These are phyloP conservation scores for Plutomurus gul DNA, from an alignment of 1,140 invertebrate genomes.

Conservation along the genomic window DNA sequence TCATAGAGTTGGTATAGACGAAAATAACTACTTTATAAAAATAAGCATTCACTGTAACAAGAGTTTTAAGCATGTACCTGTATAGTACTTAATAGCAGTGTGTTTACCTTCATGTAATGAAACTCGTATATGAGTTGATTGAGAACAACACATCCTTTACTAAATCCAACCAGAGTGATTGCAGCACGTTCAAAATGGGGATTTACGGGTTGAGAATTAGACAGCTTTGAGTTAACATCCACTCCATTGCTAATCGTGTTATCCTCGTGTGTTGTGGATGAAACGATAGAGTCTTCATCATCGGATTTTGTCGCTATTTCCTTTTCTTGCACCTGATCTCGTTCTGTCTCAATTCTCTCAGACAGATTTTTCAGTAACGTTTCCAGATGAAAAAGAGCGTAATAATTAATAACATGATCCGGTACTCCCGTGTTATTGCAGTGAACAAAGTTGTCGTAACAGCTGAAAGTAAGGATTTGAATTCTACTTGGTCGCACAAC, in stretches of 20 bases:
- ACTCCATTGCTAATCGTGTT: slow-evolving; percentile 24
- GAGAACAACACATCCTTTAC: slow-evolving; percentile 88
- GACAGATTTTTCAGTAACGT: slow-evolving; percentile 61
- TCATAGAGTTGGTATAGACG: too few relatives aligned
- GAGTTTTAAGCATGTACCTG: too few relatives aligned
- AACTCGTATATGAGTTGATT: slow-evolving; percentile 88
- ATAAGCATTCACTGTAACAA: too few relatives aligned
- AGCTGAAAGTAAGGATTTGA: slow-evolving; percentile 79
- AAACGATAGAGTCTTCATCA: slow-evolving; percentile 41
- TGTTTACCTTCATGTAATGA: slow-evolving; percentile 67
- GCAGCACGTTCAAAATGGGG: slow-evolving; percentile 59
- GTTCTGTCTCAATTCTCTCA: slow-evolving; percentile 60
- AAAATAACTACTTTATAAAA: too few relatives aligned
- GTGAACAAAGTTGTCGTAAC: slow-evolving; percentile 83
- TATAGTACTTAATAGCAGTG: too few relatives aligned
- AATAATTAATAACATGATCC: slow-evolving; percentile 69
- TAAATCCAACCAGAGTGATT: slow-evolving; percentile 78
- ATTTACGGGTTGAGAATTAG: slow-evolving; percentile 6
- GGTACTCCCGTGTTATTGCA: slow-evolving; percentile 75
- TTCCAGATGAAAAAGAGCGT: slow-evolving; percentile 71
- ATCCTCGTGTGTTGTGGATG: slow-evolving; percentile 45
- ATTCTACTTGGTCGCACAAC: slow-evolving; percentile 76
- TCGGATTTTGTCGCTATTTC: not conserved
- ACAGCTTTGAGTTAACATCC: slow-evolving; percentile 1
- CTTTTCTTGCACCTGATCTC: slow-evolving; percentile 12